Percentiles rank a stretch among this genome's conserved stretches.
These are phyloP conservation scores for Echinometra lucunter DNA, from an alignment of 53 echinoderm and acorn worm genomes.

Conservation along the genomic window DNA sequence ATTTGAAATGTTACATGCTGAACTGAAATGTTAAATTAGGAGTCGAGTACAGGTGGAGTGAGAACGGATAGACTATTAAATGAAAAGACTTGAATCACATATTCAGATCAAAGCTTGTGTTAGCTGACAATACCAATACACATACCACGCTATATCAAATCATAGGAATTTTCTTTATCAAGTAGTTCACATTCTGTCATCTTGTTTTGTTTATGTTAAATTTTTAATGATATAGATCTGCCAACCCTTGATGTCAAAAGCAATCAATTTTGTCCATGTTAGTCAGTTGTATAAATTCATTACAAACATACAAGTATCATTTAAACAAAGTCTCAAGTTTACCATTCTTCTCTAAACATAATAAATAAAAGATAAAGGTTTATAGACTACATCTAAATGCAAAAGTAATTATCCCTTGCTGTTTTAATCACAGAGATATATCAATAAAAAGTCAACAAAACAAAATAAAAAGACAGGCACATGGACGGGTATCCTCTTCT, in stretches of 20 bases:
- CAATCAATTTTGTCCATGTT: background rate
- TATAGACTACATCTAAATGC: constrained; percentile 8
- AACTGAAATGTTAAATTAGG: background rate
- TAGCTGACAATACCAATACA: background rate
- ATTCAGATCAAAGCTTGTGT: background rate
- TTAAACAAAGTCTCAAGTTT: background rate
- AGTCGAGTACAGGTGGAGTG: no score
- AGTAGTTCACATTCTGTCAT: background rate
- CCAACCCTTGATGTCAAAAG: background rate
- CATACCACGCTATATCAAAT: no score
- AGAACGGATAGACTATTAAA: no score
- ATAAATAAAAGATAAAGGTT: constrained; percentile 20
- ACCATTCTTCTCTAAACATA: background rate
- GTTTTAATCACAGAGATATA: background rate
- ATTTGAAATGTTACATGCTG: background rate
- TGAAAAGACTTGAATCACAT: no score
- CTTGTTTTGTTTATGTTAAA: background rate
- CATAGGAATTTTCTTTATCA: no score
- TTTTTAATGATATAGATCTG: background rate
- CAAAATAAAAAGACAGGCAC: background rate
- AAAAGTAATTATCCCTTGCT: background rate
- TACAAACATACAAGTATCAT: background rate
- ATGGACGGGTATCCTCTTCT: background rate
- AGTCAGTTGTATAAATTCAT: background rate
- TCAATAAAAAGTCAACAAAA: background rate